Evolutionary conservation across 2,113 vertebrate species (phyloP).

Genomic region (Grammomys dolichurus): DNA sequence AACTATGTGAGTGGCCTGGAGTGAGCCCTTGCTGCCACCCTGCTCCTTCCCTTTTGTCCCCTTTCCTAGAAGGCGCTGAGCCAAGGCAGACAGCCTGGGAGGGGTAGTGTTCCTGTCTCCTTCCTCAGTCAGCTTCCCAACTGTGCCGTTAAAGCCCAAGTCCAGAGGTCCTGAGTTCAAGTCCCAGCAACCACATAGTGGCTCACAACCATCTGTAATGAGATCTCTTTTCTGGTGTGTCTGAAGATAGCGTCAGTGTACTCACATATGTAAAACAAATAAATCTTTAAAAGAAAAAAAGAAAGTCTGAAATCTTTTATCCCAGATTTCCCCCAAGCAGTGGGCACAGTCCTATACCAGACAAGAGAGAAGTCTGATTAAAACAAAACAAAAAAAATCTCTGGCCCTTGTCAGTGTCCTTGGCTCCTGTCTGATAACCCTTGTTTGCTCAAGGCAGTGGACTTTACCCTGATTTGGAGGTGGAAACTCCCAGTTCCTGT

Average conservation of each 20-base stretch:
- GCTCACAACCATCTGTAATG: too few species aligned
- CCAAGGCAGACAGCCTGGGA: neutral
- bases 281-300: neutral
- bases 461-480: neutral
- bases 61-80: neutral
- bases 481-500: neutral
- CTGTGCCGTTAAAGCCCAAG: neutral
- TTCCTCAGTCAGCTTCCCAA: neutral
- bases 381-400: neutral
- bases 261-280: too few species aligned
- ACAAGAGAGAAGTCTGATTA: neutral
- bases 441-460: neutral
- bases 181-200: too few species aligned
- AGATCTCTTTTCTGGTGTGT: too few species aligned
- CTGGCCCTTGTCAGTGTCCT: neutral
- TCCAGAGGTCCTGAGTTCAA: too few species aligned
- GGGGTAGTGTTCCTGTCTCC: neutral
- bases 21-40: accelerated
- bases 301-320: neutral
- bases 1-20: conserved; percentile 93
- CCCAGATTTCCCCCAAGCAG: neutral
- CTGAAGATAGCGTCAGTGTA: too few species aligned
- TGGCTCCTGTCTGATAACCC: neutral
- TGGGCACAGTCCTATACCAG: neutral
- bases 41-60: neutral